Conservation (phyloP, 1,140 invertebrate genomes). For the Brachionus rotundiformis region DNA sequence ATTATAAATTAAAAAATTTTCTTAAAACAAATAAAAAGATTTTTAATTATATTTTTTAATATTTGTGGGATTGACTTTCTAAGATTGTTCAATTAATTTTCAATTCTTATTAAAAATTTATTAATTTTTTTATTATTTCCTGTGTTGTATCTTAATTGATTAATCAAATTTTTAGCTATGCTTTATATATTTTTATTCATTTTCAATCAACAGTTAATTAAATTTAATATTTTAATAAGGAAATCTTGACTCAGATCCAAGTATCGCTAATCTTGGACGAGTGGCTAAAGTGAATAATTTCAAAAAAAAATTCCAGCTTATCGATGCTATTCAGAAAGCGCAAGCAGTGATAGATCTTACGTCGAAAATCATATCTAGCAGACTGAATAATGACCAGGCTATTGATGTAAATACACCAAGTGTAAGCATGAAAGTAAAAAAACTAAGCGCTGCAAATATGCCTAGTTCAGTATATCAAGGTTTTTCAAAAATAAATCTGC, state of each 20-base stretch:
- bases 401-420: constrained; percentile 27
- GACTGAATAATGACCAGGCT: constrained; percentile 17
- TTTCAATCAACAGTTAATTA: too few species aligned
- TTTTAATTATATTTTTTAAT: too few species aligned
- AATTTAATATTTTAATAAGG: too few species aligned
- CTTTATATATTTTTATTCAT: too few species aligned
- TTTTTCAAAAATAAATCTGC: neutral
- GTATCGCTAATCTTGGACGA: neutral
- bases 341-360: neutral
- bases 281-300: constrained; percentile 16
- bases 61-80: too few species aligned
- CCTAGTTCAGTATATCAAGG: neutral
- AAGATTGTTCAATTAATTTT: too few species aligned
- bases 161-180: too few species aligned
- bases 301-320: constrained; percentile 11
- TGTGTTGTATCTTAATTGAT: too few species aligned
- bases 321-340: neutral
- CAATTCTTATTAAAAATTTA: too few species aligned
- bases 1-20: too few species aligned
- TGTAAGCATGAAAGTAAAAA: constrained; percentile 17
- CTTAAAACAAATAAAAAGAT: too few species aligned
- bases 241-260: constrained; percentile 12
- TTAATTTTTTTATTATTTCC: too few species aligned
- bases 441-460: neutral
- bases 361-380: neutral